Percentiles rank a stretch among this genome's conserved stretches.
Conservation (phyloP, 2,888 invertebrate genomes). For the Epirrhoe alternata region DNA sequence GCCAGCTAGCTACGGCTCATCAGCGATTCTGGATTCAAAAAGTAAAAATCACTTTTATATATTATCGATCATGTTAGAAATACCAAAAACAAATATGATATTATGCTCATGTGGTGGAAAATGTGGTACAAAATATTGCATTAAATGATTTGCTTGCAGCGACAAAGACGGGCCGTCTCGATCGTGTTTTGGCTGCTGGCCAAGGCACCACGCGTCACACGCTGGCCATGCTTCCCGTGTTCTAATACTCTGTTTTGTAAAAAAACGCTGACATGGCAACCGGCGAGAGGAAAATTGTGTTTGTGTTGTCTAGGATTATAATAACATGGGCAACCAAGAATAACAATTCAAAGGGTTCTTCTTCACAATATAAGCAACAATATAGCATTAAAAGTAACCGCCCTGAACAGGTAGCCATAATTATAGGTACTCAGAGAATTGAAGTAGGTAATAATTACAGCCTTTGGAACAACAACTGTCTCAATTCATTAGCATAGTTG, state of each 20-base stretch:
- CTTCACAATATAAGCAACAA: too few relatives aligned
- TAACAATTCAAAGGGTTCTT: too few relatives aligned
- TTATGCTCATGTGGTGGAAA: neutral
- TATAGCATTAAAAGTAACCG: neutral
- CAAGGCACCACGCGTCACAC: conserved; percentile 57
- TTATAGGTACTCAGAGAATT: neutral
- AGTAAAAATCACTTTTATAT: neutral
- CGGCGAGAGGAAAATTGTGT: neutral
- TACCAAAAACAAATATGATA: neutral
- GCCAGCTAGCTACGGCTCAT: conserved; percentile 64
- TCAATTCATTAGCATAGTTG: neutral
- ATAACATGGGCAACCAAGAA: too few relatives aligned
- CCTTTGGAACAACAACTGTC: neutral
- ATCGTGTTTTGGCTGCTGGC: conserved; percentile 59
- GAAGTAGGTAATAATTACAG: neutral
- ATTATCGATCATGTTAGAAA: neutral
- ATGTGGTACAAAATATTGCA: conserved; percentile 48
- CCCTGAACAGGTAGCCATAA: neutral
- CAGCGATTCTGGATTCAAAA: neutral
- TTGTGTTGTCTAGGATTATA: neutral
- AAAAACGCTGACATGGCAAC: conserved; percentile 58
- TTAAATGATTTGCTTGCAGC: conserved; percentile 49
- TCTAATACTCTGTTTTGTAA: conserved; percentile 49
- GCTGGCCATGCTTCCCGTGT: conserved; percentile 27
- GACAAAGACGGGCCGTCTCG: conserved; percentile 69